These are phyloP conservation scores for Crenuchus spilurus DNA, from an alignment of 2,797 vertebrate species.

Conservation along the genomic window DNA sequence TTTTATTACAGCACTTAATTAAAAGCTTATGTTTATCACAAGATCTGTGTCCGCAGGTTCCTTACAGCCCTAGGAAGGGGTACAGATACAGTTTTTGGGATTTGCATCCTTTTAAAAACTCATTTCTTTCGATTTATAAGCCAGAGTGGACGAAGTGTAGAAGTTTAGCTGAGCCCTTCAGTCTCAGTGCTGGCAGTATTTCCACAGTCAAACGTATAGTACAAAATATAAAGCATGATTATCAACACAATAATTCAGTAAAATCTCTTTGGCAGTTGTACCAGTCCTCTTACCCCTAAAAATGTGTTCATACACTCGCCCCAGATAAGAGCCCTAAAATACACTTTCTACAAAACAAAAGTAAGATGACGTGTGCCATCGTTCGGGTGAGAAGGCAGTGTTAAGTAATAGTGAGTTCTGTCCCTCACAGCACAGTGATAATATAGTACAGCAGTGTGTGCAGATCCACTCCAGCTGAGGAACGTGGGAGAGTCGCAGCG, in stretches of 20 bases:
- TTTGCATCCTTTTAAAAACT: background rate
- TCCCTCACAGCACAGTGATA: conserved; percentile 71
- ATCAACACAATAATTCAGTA: conserved; percentile 72
- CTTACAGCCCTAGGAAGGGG: background rate
- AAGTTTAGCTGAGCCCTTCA: conserved; percentile 16
- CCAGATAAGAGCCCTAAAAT: conserved; percentile 66
- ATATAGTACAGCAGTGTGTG: conserved; percentile 73
- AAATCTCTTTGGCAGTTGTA: conserved; percentile 81
- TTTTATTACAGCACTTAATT: conserved; percentile 3
- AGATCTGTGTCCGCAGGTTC: background rate
- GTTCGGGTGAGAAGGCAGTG: conserved; percentile 69
- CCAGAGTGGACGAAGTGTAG: conserved; percentile 50
- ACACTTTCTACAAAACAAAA: conserved; percentile 70
- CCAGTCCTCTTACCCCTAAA: conserved; percentile 50
- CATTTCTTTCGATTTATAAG: too few relatives aligned
- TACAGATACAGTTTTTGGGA: too few relatives aligned
- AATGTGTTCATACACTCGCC: conserved; percentile 66
- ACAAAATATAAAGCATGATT: conserved; percentile 68
- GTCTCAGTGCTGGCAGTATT: conserved; percentile 30
- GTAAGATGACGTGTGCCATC: conserved; percentile 61
- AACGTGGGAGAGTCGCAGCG: conserved; percentile 1
- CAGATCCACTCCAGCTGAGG: conserved; percentile 50
- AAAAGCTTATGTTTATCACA: conserved; percentile 3
- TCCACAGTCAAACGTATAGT: conserved; percentile 56
- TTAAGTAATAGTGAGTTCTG: conserved; percentile 75